Evolutionary conservation across 2,113 vertebrate genomes (phyloP), one percentile per base, ranked within the genome.

Genomic region (Heliornis fulica): DNA sequence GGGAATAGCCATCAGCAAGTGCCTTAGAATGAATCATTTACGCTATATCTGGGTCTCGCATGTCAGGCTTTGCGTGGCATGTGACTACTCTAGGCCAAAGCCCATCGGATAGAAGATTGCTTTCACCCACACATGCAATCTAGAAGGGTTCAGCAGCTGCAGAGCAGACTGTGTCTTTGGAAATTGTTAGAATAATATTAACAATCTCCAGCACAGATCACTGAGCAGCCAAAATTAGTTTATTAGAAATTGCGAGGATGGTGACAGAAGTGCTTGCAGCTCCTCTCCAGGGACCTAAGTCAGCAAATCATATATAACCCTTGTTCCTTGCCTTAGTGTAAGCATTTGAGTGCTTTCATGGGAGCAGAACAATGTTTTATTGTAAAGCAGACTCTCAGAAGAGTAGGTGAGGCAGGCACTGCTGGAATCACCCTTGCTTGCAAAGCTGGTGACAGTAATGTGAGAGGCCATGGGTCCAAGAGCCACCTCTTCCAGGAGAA

Each of bases 141-240:
- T 32, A 50, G 22, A 75, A 63, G 13, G 65, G 4, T 71, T 43
- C 61, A 75, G 70, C 69, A 87, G 60, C 51, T 87, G 50, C 51
- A 91, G 72, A 48, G 45, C 43, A 85, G 32, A 34, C 43, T 45
- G 34, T 20, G 34, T 34, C 32, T 95, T 71, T 87, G 46, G 22
- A 91, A 87, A 5, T 38, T 84, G n/a, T 82, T 71, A 50, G 38
- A 92, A 79, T 83, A 83, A 51, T 51, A 72, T 72, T 72, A 68
- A 28, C 69, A 78, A 34, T 38, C 79, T 46, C 46, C 53, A 94
- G 22, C 51, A 51, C 56, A 63, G 41, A 90, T 26, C 28, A 83
- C 41, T 34, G 40, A 93, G 46, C 78, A 90, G 70, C 26, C 0
- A 3, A 79, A 88, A 59, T 0, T 2, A 51, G 70, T 71, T 83